Evolutionary conservation across 2,888 invertebrate genomes (phyloP), one percentile per base, ranked within the genome.

Genomic region (Drosophila sordidula): DNA sequence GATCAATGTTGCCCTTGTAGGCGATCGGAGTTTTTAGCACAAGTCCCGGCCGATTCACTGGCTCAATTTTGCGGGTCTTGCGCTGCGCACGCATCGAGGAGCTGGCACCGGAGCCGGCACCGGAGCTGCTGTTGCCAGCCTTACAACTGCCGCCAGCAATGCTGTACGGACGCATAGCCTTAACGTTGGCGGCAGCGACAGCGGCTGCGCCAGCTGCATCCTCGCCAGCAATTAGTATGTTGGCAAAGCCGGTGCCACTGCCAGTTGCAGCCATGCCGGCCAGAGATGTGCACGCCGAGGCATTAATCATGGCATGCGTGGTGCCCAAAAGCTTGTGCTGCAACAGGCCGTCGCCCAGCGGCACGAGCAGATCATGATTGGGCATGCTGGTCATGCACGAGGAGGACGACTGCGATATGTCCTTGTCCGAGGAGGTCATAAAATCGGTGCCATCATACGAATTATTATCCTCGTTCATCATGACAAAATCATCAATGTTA

Each of bases 11-110:
- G 87, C 95, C 95, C 90, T 95, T 95, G 92, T 96, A 96, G 51
- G 96, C 96, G 76, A 96, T 96, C 65, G 96, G 96, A 73, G 95
- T 95, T 92, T 96, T 95, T 75, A 96, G 92, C 84, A 95, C 95
- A 69, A 96, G 93, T 56, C 95, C 95, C 56, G 96, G 96, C 91
- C 95, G 95, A 90, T 95, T 95, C 47, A 96, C 94, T 39, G 95
- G 95, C 90, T 95, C 95, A 78, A 95, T 95, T 93, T 96, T 95
- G 62, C 92, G 90, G 18, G 92, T 91, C 74, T 92, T 92, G 72
- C 92, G 89, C 58, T 91, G 91, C 18, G 89, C 79, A 57, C 91
- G 89, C 63, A 89, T 75, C 14, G 75, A 42, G 36, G 75, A 51
- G 6, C 74, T 50, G 14, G 74, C 29, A 29, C 29, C 29, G 29